Evolutionary conservation across 2,888 invertebrate species (phyloP).

Genomic region (Archips xylosteana): DNA sequence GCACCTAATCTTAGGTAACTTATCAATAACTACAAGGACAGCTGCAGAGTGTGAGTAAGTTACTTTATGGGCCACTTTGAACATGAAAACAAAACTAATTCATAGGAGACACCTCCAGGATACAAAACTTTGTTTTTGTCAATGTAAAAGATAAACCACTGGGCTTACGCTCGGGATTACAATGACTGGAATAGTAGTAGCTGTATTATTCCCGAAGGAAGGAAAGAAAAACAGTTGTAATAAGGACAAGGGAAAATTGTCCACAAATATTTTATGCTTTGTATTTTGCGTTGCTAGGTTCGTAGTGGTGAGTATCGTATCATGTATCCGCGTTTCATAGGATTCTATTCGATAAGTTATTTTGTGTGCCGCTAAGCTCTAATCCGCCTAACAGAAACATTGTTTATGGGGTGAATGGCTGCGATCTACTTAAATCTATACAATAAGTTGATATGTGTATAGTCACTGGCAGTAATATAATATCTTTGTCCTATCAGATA

Average conservation of each 20-base stretch:
- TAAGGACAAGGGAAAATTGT: conserved; percentile 33
- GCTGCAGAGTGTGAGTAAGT: background rate
- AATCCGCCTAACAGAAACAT: conserved; percentile 1
- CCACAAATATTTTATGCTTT: conserved; percentile 30
- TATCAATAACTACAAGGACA: too few relatives aligned
- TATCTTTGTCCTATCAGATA: too few relatives aligned
- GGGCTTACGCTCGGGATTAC: conserved; percentile 34
- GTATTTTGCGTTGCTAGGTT: conserved; percentile 13
- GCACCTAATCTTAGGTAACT: background rate
- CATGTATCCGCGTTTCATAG: conserved; percentile 18
- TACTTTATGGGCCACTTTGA: background rate
- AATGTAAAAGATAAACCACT: conserved; percentile 31
- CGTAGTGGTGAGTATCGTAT: conserved; percentile 19
- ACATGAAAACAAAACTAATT: conserved; percentile 12
- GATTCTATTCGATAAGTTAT: conserved; percentile 20
- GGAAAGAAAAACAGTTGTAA: conserved; percentile 34
- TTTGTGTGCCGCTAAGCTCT: conserved; percentile 9
- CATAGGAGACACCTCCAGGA: conserved; percentile 9
- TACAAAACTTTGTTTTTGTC: conserved; percentile 25
- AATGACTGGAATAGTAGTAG: conserved; percentile 35
- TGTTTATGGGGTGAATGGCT: conserved; percentile 10
- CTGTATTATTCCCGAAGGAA: conserved; percentile 34
- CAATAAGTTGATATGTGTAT: background rate
- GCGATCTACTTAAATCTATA: background rate
- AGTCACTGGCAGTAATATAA: background rate